A percentile compares a stretch with the other conserved stretches of the same genome.
Conservation (phyloP, 2,113 vertebrate species). For the Dendropsophus ebraccatus region DNA sequence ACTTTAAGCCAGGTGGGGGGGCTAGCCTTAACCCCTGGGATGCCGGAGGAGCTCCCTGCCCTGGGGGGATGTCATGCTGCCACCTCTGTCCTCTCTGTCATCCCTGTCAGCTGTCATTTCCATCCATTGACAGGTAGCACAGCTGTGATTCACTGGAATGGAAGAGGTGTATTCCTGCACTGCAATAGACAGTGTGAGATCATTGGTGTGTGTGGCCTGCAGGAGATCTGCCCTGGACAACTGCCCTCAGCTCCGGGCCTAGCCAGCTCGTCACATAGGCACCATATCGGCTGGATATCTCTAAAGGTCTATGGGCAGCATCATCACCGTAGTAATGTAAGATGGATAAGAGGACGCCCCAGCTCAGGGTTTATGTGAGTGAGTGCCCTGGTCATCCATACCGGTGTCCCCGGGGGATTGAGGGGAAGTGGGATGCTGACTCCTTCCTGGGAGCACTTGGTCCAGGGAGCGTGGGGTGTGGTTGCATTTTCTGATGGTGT, state of each 20-base stretch:
- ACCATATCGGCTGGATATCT: background rate
- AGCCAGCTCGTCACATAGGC: background rate
- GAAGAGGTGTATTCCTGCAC: background rate
- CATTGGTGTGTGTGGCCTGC: slow-evolving; percentile 51
- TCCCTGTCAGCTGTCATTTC: background rate
- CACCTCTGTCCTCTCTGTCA: background rate
- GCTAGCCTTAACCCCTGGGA: background rate
- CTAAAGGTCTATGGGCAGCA: background rate
- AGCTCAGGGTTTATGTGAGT: no score
- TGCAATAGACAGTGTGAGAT: background rate
- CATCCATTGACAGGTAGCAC: slow-evolving; percentile 40
- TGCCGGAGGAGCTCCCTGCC: background rate
- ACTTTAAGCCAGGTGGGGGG: background rate
- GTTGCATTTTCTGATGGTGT: slow-evolving; percentile 50
- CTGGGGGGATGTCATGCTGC: background rate
- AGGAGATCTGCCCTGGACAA: slow-evolving; percentile 20
- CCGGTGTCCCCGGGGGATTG: background rate
- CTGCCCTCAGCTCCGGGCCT: background rate
- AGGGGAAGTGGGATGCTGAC: slow-evolving; percentile 30
- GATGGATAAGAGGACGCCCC: background rate
- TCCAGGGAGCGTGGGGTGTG: slow-evolving; percentile 52
- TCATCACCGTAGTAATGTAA: background rate
- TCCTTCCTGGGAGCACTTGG: slow-evolving; percentile 42
- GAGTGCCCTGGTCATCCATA: background rate
- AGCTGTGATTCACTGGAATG: background rate